Percentiles rank a stretch among this genome's conserved stretches.
Evolutionary conservation across 2,113 vertebrate genomes (phyloP).

Genomic region (Galemys pyrenaicus): DNA sequence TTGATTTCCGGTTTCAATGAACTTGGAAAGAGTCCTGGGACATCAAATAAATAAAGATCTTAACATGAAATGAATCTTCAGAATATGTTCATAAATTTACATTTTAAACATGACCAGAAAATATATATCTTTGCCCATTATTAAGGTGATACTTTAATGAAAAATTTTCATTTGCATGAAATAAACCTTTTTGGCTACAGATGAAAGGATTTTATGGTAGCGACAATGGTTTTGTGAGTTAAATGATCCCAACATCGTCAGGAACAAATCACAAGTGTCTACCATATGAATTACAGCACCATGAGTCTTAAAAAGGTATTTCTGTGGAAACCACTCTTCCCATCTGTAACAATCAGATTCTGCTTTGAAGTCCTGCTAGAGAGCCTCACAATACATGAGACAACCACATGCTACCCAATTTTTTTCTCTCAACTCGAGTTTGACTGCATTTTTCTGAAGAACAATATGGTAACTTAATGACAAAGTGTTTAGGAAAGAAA

Average conservation of each 20-base stretch:
- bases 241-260: constrained; percentile 80
- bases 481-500: not conserved
- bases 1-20: constrained; percentile 78
- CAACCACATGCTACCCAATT: constrained; percentile 66
- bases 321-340: constrained; percentile 73
- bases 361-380: constrained; percentile 74
- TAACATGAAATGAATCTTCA: constrained; percentile 75
- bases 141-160: constrained; percentile 80
- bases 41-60: constrained; percentile 76
- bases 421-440: constrained; percentile 23
- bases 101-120: constrained; percentile 75
- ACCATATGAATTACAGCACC: constrained; percentile 78
- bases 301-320: constrained; percentile 79
- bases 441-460: constrained; percentile 40
- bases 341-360: constrained; percentile 76
- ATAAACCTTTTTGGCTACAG: constrained; percentile 77
- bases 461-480: constrained; percentile 8
- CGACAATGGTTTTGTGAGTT: constrained; percentile 78
- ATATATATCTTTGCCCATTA: constrained; percentile 68
- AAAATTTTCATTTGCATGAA: constrained; percentile 80
- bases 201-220: constrained; percentile 81
- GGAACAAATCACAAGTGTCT: constrained; percentile 79
- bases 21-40: constrained; percentile 70
- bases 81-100: constrained; percentile 78
- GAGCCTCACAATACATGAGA: constrained; percentile 65